These are phyloP conservation scores for Neoitamus cyanurus DNA, from an alignment of 2,888 invertebrate species.

Conservation along the genomic window DNA sequence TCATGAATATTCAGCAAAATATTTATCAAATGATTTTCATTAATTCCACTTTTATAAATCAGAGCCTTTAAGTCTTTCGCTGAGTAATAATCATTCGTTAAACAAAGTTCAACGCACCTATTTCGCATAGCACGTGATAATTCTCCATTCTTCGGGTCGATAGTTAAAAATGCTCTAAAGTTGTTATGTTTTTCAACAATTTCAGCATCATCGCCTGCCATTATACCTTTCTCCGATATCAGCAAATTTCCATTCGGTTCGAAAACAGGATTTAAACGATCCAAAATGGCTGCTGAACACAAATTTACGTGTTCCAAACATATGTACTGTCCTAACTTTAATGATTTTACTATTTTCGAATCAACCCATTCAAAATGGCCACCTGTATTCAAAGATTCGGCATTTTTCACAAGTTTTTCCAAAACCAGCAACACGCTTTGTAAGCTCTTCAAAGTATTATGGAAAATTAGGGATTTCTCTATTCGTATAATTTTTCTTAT, in stretches of 20 bases:
- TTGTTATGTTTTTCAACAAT: slow-evolving; percentile 85
- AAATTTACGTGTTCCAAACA: slow-evolving; percentile 93
- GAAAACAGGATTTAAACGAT: slow-evolving; percentile 93
- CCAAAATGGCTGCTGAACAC: slow-evolving; percentile 95
- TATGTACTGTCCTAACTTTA: slow-evolving; percentile 85
- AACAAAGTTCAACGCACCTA: slow-evolving; percentile 88
- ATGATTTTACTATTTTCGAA: slow-evolving; percentile 85
- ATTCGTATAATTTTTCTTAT: slow-evolving; percentile 51
- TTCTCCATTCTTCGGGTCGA: slow-evolving; percentile 95
- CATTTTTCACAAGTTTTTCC: slow-evolving; percentile 61
- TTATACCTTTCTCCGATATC: slow-evolving; percentile 90
- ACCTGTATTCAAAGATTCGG: slow-evolving; percentile 78
- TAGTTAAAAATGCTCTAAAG: slow-evolving; percentile 93
- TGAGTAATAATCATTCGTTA: slow-evolving; percentile 64
- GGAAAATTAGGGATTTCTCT: not conserved
- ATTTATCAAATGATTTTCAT: slow-evolving; percentile 63
- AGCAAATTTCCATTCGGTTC: slow-evolving; percentile 92
- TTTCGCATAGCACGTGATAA: slow-evolving; percentile 99
- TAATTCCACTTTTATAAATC: slow-evolving; percentile 68
- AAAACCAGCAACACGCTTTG: slow-evolving; percentile 55
- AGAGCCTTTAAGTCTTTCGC: slow-evolving; percentile 69
- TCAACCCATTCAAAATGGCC: slow-evolving; percentile 95
- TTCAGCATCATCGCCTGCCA: slow-evolving; percentile 74
- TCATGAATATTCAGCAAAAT: slow-evolving; percentile 68
- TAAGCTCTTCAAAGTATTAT: not conserved